Percentiles rank a stretch among this genome's conserved stretches.
Evolutionary conservation across 2,797 vertebrate species (phyloP).

Genomic region (Crenuchus spilurus): DNA sequence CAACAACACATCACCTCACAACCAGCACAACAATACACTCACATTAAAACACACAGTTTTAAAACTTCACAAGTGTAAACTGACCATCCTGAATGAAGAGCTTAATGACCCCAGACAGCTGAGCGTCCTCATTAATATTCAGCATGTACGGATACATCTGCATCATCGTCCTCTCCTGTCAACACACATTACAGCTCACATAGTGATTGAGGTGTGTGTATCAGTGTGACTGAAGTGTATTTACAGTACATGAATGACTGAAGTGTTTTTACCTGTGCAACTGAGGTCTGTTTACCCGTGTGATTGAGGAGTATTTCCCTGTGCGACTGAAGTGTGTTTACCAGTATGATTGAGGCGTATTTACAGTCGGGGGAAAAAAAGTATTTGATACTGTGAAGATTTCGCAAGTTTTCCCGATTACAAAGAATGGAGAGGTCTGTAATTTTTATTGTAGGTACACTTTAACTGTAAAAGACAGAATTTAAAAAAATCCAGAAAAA

Average conservation of each 20-base stretch:
- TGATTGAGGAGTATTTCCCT: neutral
- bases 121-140: slow-evolving; percentile 88
- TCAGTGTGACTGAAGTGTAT: neutral
- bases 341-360: neutral
- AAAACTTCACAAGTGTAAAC: slow-evolving; percentile 2
- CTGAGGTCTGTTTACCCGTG: neutral
- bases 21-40: neutral
- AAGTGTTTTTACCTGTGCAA: neutral
- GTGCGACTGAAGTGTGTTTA: neutral
- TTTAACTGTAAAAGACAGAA: too few relatives aligned
- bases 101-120: slow-evolving; percentile 88
- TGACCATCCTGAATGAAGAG: slow-evolving; percentile 86
- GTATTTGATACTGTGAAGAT: too few relatives aligned
- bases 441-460: too few relatives aligned
- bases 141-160: slow-evolving; percentile 85
- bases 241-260: too few relatives aligned
- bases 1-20: neutral
- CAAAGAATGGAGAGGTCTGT: too few relatives aligned
- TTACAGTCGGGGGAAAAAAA: too few relatives aligned
- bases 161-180: slow-evolving; percentile 85
- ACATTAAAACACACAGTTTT: neutral
- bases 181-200: neutral
- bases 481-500: too few relatives aligned
- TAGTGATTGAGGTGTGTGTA: neutral
- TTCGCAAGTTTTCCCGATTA: too few relatives aligned